Conservation (phyloP, 1,140 invertebrate genomes). For the Papilio glaucus region DNA sequence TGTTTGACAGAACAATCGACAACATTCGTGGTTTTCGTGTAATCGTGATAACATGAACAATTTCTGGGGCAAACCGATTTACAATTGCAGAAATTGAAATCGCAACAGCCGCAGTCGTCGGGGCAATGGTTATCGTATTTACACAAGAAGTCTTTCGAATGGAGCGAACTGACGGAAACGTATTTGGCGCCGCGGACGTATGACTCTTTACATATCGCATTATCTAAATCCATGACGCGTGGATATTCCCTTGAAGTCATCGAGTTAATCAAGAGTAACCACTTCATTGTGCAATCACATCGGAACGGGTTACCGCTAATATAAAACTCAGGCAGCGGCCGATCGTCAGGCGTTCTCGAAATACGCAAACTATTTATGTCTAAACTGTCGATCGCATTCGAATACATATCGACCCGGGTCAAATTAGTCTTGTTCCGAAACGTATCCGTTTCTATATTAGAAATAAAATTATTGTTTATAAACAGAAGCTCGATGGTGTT, state of each 20-base stretch:
- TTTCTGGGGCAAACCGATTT: conserved; percentile 93
- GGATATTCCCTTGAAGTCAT: conserved; percentile 89
- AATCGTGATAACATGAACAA: conserved; percentile 94
- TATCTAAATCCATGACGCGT: conserved; percentile 91
- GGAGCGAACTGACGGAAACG: conserved; percentile 88
- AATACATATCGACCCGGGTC: conserved; percentile 92
- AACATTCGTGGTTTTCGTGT: conserved; percentile 93
- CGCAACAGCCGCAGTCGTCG: conserved; percentile 92
- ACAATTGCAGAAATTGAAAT: conserved; percentile 94
- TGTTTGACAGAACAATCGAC: conserved; percentile 91
- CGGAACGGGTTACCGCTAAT: conserved; percentile 94
- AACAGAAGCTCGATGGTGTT: conserved; percentile 91
- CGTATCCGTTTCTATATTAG: conserved; percentile 89
- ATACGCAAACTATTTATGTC: conserved; percentile 91
- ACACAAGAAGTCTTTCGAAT: conserved; percentile 91
- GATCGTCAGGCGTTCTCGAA: conserved; percentile 84
- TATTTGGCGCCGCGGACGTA: conserved; percentile 89
- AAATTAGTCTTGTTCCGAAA: conserved; percentile 91
- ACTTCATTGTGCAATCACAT: conserved; percentile 94
- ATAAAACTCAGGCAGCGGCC: conserved; percentile 91
- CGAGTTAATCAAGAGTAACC: conserved; percentile 92
- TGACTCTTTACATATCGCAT: conserved; percentile 91
- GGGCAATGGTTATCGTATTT: conserved; percentile 92
- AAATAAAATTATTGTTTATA: conserved; percentile 92
- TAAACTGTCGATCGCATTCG: conserved; percentile 91